Percentiles rank a stretch among this genome's conserved stretches.
Conservation (phyloP, 2,888 invertebrate species). For the Aphelenchoides bicaudatus region DNA sequence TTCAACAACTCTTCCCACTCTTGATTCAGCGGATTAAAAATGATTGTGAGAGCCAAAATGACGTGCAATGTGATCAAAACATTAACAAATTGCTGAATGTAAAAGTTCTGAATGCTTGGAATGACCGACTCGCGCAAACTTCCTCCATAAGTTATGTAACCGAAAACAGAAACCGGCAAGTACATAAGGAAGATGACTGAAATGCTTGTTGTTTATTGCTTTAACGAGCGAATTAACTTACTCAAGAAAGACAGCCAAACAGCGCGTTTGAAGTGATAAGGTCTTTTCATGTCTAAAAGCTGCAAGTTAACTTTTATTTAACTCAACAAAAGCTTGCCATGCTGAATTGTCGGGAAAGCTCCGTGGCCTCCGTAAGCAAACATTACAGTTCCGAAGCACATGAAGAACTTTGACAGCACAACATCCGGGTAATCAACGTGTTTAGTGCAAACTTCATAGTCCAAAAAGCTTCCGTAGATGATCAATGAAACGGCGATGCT, state of each 20-base stretch:
- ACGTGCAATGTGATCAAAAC: constrained; percentile 51
- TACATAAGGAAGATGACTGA: constrained; percentile 47
- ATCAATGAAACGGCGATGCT: constrained; percentile 45
- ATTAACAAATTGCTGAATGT: constrained; percentile 47
- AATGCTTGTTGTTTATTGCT: constrained; percentile 16
- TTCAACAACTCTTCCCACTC: constrained; percentile 48
- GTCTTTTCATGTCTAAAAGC: constrained; percentile 84
- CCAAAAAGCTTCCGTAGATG: constrained; percentile 40
- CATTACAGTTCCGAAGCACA: constrained; percentile 56
- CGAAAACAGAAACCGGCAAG: constrained; percentile 43
- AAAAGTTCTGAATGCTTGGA: constrained; percentile 43
- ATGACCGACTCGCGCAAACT: constrained; percentile 51
- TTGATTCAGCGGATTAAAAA: constrained; percentile 54
- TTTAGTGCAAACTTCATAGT: constrained; percentile 35
- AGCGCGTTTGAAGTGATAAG: constrained; percentile 72
- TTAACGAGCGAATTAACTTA: constrained; percentile 22
- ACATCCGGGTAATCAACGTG: constrained; percentile 41
- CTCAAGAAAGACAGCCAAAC: constrained; percentile 63
- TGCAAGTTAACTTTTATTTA: no score
- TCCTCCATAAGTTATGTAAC: constrained; percentile 48
- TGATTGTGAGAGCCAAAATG: constrained; percentile 44
- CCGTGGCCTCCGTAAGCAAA: constrained; percentile 56
- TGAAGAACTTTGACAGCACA: constrained; percentile 42
- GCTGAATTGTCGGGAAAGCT: no score
- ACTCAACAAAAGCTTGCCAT: no score